Conservation (phyloP, 2,113 vertebrate species). For the Anhinga anhinga region DNA sequence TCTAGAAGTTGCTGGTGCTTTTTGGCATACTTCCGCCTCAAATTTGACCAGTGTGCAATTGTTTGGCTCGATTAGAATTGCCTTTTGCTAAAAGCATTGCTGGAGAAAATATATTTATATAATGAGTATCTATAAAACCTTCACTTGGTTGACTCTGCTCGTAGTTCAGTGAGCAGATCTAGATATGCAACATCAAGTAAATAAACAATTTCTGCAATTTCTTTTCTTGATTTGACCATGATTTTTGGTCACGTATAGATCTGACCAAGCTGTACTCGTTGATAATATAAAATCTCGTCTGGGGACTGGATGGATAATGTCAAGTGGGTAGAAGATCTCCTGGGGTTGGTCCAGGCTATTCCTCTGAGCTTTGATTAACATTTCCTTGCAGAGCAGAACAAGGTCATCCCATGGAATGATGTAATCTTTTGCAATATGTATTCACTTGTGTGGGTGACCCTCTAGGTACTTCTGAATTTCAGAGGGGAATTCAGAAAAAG, state of each 20-base stretch:
- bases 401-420: neutral
- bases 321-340: neutral
- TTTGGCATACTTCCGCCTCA: neutral
- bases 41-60: neutral
- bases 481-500: neutral
- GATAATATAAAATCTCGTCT: neutral
- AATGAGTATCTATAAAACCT: neutral
- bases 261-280: neutral
- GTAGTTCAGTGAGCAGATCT: neutral
- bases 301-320: neutral
- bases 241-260: neutral
- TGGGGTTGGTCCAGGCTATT: neutral
- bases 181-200: neutral
- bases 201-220: neutral
- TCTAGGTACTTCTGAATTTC: neutral
- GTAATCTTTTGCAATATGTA: neutral
- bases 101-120: neutral
- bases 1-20: neutral
- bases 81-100: neutral
- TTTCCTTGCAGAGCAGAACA: neutral
- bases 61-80: accelerated
- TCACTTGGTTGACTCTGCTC: neutral
- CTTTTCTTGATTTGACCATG: neutral
- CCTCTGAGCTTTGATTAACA: neutral
- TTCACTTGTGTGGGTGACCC: neutral